Percentiles rank a stretch among this genome's conserved stretches.
These are phyloP conservation scores for Chrysogorgia sp. DNA, from an alignment of 92 coral and sea anemone species.

Conservation along the genomic window DNA sequence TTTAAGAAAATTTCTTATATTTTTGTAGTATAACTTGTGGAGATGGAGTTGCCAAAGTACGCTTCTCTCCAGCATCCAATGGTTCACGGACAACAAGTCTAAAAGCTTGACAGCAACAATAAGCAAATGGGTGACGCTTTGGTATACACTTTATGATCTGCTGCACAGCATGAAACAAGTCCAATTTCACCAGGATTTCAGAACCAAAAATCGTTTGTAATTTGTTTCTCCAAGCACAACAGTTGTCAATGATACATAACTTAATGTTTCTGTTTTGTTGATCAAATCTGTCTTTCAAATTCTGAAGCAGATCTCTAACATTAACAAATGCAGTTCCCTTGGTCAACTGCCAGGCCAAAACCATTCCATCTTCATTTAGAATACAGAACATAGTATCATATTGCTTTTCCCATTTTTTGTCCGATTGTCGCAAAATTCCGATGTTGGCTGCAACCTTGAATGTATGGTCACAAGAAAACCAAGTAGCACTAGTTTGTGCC, in stretches of 20 bases:
- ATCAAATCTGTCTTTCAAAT: background rate
- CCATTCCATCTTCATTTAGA: slow-evolving; percentile 62
- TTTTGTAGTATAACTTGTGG: slow-evolving; percentile 47
- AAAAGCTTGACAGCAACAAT: slow-evolving; percentile 23
- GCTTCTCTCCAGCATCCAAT: slow-evolving; percentile 37
- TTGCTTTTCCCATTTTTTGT: slow-evolving; percentile 30
- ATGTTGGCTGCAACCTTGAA: slow-evolving; percentile 10
- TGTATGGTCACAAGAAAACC: slow-evolving; percentile 1
- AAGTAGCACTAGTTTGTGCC: slow-evolving; percentile 19
- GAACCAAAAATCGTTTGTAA: slow-evolving; percentile 3
- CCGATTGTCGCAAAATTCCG: background rate
- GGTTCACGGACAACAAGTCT: slow-evolving; percentile 20
- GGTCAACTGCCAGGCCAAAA: slow-evolving; percentile 23
- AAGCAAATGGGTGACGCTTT: slow-evolving; percentile 33
- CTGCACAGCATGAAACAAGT: slow-evolving; percentile 12
- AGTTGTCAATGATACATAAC: slow-evolving; percentile 1
- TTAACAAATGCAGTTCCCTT: background rate
- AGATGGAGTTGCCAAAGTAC: slow-evolving; percentile 29
- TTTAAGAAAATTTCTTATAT: slow-evolving; percentile 41
- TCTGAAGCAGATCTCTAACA: background rate
- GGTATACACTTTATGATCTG: slow-evolving; percentile 41
- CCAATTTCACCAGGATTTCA: background rate
- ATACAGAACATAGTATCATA: slow-evolving; percentile 61
- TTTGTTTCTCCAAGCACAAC: slow-evolving; percentile 38
- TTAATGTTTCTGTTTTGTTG: background rate